Base-by-base conservation (phyloP, 2,113 vertebrate genomes). In the Phyllostomus discolor region DNA sequence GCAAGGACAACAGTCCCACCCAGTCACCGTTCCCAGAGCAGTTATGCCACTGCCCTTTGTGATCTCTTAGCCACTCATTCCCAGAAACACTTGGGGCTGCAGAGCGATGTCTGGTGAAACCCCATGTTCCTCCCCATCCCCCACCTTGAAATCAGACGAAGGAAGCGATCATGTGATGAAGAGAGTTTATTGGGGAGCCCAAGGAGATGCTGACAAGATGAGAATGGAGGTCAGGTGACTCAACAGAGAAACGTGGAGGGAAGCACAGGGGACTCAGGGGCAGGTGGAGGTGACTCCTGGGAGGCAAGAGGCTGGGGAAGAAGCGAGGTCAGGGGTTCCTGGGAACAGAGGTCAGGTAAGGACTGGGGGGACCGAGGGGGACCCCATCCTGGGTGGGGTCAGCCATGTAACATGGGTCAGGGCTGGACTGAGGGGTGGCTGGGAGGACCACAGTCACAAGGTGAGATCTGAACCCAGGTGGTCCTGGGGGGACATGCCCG, bases 101-200 rank as follows among this genome's bases (percentile, higher is more conserved):
- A 33, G 66, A 38, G 46, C 38, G 2, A 5, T 0, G 9, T 46
- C 28, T 7, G 41, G 41, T 46, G 35, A 19, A 59, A 64, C 41
- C 0, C 1, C 4, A 4, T 24, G 24, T 12, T 12, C 70, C 41
- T 0, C 24, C 26, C 12, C 41, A 1, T 28, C 64, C 35, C 16
- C n/a, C 7, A n/a, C 75, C 38, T 1, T 9, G 1, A 54, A 20
- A 35, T 41, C 54, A 14, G 6, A n/a, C 26, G 50, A 38, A 24
- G 2, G 52, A 75, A 17, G 16, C 17, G 31, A 8, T 26, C 14
- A 57, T 33, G 31, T 5, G 4, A 19, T 24, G 31, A 59, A 26
- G 52, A 5, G 50, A 33, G 73, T 92, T 97, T 95, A 94, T 94
- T 95, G 62, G 12, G 12, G 33, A 10, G 22, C 28, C n/a, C 7